Conservation (phyloP, 2,888 invertebrate genomes). For the Lagria hirta region DNA sequence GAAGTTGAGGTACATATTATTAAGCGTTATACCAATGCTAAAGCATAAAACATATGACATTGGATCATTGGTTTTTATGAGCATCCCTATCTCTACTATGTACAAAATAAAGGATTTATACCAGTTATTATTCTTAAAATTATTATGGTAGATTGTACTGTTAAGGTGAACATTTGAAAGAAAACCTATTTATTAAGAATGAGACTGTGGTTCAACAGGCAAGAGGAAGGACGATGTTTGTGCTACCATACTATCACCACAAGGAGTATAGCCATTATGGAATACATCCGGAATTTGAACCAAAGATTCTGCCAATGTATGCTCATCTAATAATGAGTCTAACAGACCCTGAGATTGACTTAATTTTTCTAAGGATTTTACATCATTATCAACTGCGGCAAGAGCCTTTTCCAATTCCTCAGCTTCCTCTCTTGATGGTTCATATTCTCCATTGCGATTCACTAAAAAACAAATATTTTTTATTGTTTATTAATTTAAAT, state of each 20-base stretch:
- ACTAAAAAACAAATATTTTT: constrained; percentile 50
- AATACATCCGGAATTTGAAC: constrained; percentile 57
- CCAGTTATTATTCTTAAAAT: constrained; percentile 17
- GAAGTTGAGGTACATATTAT: constrained; percentile 12
- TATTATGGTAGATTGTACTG: constrained; percentile 30
- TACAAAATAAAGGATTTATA: constrained; percentile 15
- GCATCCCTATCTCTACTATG: constrained; percentile 9
- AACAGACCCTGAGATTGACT: constrained; percentile 61
- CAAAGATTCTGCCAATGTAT: constrained; percentile 54
- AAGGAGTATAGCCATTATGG: constrained; percentile 54
- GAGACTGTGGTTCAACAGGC: constrained; percentile 47
- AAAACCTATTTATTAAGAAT: constrained; percentile 37
- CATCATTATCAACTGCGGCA: constrained; percentile 74
- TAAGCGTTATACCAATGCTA: constrained; percentile 7
- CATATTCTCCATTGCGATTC: constrained; percentile 70
- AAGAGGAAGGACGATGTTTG: constrained; percentile 45
- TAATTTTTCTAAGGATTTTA: constrained; percentile 69
- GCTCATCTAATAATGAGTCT: constrained; percentile 67
- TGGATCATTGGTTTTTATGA: constrained; percentile 9
- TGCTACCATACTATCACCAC: constrained; percentile 48
- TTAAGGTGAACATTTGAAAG: constrained; percentile 29
- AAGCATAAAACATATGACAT: too few species aligned
- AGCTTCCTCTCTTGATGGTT: constrained; percentile 77
- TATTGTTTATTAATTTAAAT: constrained; percentile 1
- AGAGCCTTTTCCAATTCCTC: constrained; percentile 86